A percentile compares a stretch with the other conserved stretches of the same genome.
Conservation (phyloP, 2,113 vertebrate species). For the Vicugna pacos region DNA sequence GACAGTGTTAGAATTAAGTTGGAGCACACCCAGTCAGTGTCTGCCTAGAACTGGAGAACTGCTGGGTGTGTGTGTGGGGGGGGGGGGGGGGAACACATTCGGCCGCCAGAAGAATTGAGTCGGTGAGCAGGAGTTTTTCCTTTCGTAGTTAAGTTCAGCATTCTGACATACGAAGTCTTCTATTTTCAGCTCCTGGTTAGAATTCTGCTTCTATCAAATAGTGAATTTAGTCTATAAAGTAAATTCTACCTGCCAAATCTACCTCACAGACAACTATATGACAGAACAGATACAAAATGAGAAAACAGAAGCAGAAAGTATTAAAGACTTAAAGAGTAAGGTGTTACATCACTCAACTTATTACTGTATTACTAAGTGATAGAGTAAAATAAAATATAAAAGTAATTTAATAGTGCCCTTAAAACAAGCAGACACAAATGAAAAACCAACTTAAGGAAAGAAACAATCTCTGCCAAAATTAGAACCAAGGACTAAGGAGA, state of each 20-base stretch:
- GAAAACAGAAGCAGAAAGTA: neutral
- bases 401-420: neutral
- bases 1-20: neutral
- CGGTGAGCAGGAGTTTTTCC: neutral
- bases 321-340: neutral
- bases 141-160: neutral
- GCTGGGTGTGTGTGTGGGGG: too few relatives aligned
- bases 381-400: constrained; percentile 28
- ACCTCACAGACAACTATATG: neutral
- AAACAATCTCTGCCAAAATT: constrained; percentile 20
- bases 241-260: neutral
- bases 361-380: neutral
- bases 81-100: neutral
- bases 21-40: neutral
- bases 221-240: constrained; percentile 27
- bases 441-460: constrained; percentile 1
- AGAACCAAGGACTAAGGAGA: neutral
- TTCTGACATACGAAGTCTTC: neutral
- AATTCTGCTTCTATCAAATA: neutral
- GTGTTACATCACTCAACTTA: neutral
- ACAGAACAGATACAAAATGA: neutral
- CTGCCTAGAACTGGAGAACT: neutral
- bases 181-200: constrained; percentile 11
- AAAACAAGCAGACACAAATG: neutral
- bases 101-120: neutral